Evolutionary conservation across 23 tunicate genomes (phyloP).

Genomic region (Clavelina lepadiformis): DNA sequence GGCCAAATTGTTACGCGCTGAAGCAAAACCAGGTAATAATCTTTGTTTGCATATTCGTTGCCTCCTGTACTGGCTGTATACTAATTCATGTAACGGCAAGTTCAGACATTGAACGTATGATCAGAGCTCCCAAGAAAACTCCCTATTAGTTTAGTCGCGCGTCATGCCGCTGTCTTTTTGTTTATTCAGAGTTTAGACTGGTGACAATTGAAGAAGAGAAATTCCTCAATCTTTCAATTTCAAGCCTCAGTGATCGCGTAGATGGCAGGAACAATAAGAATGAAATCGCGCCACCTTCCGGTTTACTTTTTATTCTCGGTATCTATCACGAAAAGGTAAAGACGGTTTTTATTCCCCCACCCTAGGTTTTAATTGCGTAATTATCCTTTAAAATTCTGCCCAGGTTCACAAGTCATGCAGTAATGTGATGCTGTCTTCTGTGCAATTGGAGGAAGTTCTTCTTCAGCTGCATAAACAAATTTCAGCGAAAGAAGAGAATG

Average conservation of each 20-base stretch:
- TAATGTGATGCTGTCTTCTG: neutral
- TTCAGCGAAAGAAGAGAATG: constrained; percentile 41
- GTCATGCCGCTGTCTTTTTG: no score
- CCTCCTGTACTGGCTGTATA: no score
- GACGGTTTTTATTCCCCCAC: neutral
- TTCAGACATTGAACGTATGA: no score
- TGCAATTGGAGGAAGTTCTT: constrained; percentile 8
- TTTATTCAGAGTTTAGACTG: constrained; percentile 27
- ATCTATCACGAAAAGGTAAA: constrained; percentile 10
- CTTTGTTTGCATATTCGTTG: no score
- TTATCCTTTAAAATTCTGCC: neutral
- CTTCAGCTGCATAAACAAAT: constrained; percentile 12
- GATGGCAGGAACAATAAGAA: neutral
- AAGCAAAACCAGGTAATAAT: neutral
- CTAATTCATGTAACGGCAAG: no score
- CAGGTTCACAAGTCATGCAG: constrained; percentile 1
- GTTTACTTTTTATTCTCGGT: neutral
- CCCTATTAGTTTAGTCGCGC: no score
- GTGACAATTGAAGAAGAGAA: constrained; percentile 28
- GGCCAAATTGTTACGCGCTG: constrained; percentile 14
- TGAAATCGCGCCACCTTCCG: neutral
- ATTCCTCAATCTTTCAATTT: constrained; percentile 33
- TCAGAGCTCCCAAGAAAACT: no score
- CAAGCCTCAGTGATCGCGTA: constrained; percentile 16
- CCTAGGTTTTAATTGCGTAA: no score